These are phyloP conservation scores for Oostethus manadensis DNA, from an alignment of 2,113 vertebrate genomes.

Conservation along the genomic window DNA sequence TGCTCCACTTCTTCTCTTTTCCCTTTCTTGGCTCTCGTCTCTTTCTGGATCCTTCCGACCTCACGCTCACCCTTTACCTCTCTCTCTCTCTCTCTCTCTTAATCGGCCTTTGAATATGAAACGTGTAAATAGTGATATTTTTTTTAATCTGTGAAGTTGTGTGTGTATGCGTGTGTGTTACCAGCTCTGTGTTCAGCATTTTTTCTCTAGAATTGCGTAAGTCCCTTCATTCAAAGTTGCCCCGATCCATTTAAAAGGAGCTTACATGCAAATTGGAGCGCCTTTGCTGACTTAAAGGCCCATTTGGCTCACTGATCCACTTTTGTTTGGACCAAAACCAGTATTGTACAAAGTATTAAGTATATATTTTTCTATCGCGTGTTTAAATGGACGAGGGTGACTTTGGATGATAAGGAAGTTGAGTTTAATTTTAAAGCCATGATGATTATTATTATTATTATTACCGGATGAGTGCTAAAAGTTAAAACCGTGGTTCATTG, in stretches of 20 bases:
- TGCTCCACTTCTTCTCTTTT: too few species aligned
- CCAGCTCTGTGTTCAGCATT: slow-evolving; percentile 82
- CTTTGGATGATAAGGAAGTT: slow-evolving; percentile 99
- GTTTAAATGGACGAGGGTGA: slow-evolving; percentile 99
- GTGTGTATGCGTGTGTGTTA: slow-evolving; percentile 75
- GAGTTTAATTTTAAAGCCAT: slow-evolving; percentile 99
- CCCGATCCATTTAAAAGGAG: slow-evolving; percentile 99
- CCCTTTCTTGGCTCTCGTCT: slow-evolving; percentile 60
- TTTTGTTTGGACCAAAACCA: slow-evolving; percentile 99
- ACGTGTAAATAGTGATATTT: slow-evolving; percentile 94
- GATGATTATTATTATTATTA: slow-evolving; percentile 71
- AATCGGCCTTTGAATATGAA: slow-evolving; percentile 82
- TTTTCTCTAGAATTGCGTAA: slow-evolving; percentile 93
- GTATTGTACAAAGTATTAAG: slow-evolving; percentile 99
- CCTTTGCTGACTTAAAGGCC: slow-evolving; percentile 94
- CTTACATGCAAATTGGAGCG: slow-evolving; percentile 98
- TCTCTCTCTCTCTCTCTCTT: slow-evolving; percentile 48
- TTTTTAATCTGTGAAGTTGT: slow-evolving; percentile 94
- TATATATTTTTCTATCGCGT: slow-evolving; percentile 99
- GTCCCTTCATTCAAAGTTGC: slow-evolving; percentile 99
- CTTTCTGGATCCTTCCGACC: slow-evolving; percentile 35
- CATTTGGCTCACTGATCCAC: slow-evolving; percentile 99
- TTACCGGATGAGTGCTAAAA: slow-evolving; percentile 99
- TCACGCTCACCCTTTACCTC: slow-evolving; percentile 46
- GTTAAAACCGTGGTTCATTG: slow-evolving; percentile 95